A percentile compares a stretch with the other conserved stretches of the same genome.
phyloP scores from a whole-genome alignment of 1,140 invertebrate species.

The Drosophila novamexicana region DNA sequence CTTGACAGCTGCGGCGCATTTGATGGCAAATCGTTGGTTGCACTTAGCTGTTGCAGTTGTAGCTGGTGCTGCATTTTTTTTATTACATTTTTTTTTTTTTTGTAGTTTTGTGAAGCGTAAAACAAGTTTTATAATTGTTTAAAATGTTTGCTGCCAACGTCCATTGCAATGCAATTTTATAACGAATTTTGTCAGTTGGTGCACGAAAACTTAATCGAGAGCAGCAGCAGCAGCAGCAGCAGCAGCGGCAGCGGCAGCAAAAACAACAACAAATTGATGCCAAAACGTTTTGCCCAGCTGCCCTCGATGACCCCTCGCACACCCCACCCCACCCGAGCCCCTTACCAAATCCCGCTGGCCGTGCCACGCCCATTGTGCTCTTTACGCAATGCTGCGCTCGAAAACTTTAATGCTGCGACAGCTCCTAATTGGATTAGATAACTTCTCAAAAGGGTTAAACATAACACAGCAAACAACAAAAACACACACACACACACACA shows the following conservation, averaged over 20 bases:
- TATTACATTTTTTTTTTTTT: conserved; percentile 22
- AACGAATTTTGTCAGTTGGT: conserved; percentile 80
- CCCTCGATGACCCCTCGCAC: neutral
- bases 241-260: neutral
- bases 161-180: conserved; percentile 76
- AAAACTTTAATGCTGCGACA: conserved; percentile 67
- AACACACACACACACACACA: conserved; percentile 4
- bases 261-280: conserved; percentile 45
- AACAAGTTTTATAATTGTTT: conserved; percentile 83
- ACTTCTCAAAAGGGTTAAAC: conserved; percentile 74
- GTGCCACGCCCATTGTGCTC: conserved; percentile 29
- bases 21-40: conserved; percentile 78
- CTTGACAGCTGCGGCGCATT: conserved; percentile 78
- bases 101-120: conserved; percentile 77
- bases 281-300: conserved; percentile 30
- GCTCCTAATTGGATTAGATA: conserved; percentile 80
- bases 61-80: conserved; percentile 28
- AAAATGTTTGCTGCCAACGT: conserved; percentile 75
- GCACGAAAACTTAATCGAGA: conserved; percentile 79
- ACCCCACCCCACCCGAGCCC: neutral
- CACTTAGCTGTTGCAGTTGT: conserved; percentile 56
- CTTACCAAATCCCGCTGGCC: neutral
- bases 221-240: conserved; percentile 35
- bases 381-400: conserved; percentile 65
- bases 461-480: conserved; percentile 15